These are phyloP conservation scores for Euphydryas editha DNA, from an alignment of 2,888 invertebrate species.

Conservation along the genomic window DNA sequence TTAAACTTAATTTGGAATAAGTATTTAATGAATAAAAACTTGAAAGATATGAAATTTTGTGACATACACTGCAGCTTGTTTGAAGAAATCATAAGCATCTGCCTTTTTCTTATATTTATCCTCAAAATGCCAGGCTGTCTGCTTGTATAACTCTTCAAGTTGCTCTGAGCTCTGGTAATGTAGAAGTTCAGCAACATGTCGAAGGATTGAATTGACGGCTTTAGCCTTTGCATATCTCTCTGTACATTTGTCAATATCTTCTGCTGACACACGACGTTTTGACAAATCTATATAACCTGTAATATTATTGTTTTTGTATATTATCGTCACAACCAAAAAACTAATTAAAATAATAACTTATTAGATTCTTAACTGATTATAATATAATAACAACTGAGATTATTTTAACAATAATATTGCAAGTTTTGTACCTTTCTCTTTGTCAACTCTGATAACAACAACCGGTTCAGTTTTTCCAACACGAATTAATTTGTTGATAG, in stretches of 20 bases:
- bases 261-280: slow-evolving; percentile 98
- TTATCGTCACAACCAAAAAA: not conserved
- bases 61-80: slow-evolving; percentile 97
- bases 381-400: no score
- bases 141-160: slow-evolving; percentile 96
- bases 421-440: slow-evolving; percentile 93
- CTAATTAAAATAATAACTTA: no score
- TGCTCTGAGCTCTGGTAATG: slow-evolving; percentile 96
- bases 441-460: slow-evolving; percentile 99
- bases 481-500: slow-evolving; percentile 99
- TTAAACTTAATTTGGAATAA: no score
- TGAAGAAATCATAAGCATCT: slow-evolving; percentile 98
- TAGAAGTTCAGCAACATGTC: slow-evolving; percentile 98
- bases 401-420: not conserved
- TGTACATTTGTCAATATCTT: slow-evolving; percentile 99
- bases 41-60: no score
- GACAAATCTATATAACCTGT: slow-evolving; percentile 99
- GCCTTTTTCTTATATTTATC: slow-evolving; percentile 98
- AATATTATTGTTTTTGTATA: slow-evolving; percentile 36
- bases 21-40: no score
- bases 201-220: slow-evolving; percentile 98
- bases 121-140: slow-evolving; percentile 99
- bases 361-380: not conserved
- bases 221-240: slow-evolving; percentile 99
- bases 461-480: slow-evolving; percentile 99